Evolutionary conservation across 1,140 invertebrate genomes (phyloP).

Genomic region (Pachypsylla venusta): DNA sequence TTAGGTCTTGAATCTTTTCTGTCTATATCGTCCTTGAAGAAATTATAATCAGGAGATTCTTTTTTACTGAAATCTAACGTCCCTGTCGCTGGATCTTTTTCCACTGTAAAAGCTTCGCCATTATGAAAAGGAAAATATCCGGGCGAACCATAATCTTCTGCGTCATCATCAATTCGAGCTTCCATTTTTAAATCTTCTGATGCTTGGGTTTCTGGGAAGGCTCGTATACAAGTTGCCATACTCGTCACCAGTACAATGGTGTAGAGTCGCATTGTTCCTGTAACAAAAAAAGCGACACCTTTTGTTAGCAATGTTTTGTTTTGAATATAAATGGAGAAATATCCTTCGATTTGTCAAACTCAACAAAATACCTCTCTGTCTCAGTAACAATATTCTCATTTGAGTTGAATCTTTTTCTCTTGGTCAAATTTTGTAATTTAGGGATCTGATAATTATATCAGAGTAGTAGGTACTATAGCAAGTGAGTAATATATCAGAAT

Average conservation of each 20-base stretch:
- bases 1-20: slow-evolving; percentile 32
- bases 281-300: background rate
- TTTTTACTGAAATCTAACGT: slow-evolving; percentile 29
- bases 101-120: slow-evolving; percentile 50
- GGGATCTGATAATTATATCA: no score
- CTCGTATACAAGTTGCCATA: background rate
- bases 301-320: no score
- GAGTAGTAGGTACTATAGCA: no score
- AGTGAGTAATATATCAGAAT: no score
- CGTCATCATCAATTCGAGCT: background rate
- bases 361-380: no score
- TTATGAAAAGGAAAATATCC: slow-evolving; percentile 41
- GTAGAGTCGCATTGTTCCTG: background rate
- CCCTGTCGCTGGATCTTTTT: slow-evolving; percentile 49
- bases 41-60: slow-evolving; percentile 19
- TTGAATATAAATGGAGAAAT: no score
- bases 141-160: slow-evolving; percentile 16
- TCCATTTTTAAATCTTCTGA: slow-evolving; percentile 1
- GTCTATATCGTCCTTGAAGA: slow-evolving; percentile 26
- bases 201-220: background rate
- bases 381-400: no score
- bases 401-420: no score
- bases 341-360: no score
- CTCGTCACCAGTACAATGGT: background rate
- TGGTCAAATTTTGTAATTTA: no score